A percentile compares a stretch with the other conserved stretches of the same genome.
These are phyloP conservation scores for Rhinoptilus africanus DNA, from an alignment of 2,113 vertebrate species.

Conservation along the genomic window DNA sequence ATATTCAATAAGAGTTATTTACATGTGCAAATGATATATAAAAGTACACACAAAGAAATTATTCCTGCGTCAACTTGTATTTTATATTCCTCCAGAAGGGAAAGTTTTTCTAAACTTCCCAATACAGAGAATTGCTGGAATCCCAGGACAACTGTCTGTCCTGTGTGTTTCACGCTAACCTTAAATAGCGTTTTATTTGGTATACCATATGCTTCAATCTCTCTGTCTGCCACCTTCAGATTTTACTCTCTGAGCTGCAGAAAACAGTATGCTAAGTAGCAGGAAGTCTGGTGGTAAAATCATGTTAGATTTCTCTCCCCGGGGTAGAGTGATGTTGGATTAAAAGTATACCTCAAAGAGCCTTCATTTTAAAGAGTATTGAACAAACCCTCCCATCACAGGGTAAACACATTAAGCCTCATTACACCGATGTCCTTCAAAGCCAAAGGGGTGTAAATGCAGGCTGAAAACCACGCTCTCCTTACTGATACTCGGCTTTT, in stretches of 20 bases:
- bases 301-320: background rate
- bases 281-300: background rate
- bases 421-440: background rate
- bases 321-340: background rate
- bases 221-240: conserved; percentile 36
- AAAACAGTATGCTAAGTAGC: background rate
- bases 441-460: background rate
- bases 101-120: background rate
- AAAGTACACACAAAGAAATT: background rate
- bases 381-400: background rate
- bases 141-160: background rate
- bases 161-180: background rate
- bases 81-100: background rate
- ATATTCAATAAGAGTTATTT: background rate
- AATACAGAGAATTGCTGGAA: background rate
- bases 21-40: background rate
- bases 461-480: background rate
- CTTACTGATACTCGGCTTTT: background rate
- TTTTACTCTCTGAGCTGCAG: background rate
- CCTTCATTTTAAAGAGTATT: background rate
- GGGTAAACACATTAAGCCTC: background rate
- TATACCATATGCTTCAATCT: background rate
- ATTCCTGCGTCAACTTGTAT: background rate
- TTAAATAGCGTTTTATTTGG: background rate
- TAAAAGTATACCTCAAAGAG: background rate